These are phyloP conservation scores for Typhlichthys subterraneus DNA, from an alignment of 2,797 vertebrate species.

Conservation along the genomic window DNA sequence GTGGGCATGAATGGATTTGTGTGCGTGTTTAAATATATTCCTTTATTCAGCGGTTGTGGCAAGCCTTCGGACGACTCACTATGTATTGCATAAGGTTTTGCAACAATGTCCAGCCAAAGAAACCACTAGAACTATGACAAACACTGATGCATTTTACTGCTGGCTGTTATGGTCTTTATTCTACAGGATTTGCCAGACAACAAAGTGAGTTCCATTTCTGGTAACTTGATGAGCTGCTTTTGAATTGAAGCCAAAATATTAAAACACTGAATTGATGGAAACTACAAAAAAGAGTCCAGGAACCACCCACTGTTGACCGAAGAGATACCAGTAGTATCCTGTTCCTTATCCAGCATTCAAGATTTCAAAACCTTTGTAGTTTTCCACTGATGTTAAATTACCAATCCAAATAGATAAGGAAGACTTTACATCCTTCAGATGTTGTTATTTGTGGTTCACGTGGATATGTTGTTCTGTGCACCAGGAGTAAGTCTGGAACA, in stretches of 20 bases:
- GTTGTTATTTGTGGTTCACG: slow-evolving; percentile 22
- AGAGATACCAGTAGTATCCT: slow-evolving; percentile 7
- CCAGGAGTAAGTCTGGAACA: slow-evolving; percentile 23
- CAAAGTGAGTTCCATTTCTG: slow-evolving; percentile 26
- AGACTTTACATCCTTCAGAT: background rate
- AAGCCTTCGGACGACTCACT: slow-evolving; percentile 53
- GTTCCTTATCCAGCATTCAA: background rate
- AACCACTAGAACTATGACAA: slow-evolving; percentile 38
- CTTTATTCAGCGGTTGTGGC: slow-evolving; percentile 43
- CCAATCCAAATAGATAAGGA: background rate
- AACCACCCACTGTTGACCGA: slow-evolving; percentile 2
- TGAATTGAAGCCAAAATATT: background rate
- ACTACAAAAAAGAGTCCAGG: background rate
- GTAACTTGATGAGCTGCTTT: slow-evolving; percentile 10
- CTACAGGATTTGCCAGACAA: slow-evolving; percentile 21
- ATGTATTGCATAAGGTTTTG: slow-evolving; percentile 51
- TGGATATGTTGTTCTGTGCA: background rate
- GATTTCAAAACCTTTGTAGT: slow-evolving; percentile 9
- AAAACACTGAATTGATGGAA: background rate
- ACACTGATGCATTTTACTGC: slow-evolving; percentile 46
- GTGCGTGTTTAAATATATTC: slow-evolving; percentile 37
- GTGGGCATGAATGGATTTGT: slow-evolving; percentile 23
- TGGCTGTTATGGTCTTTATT: background rate
- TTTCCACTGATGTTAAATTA: background rate
- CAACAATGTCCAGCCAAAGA: slow-evolving; percentile 34